phyloP scores from a whole-genome alignment of 1,140 invertebrate species.

The Sipha flava region DNA sequence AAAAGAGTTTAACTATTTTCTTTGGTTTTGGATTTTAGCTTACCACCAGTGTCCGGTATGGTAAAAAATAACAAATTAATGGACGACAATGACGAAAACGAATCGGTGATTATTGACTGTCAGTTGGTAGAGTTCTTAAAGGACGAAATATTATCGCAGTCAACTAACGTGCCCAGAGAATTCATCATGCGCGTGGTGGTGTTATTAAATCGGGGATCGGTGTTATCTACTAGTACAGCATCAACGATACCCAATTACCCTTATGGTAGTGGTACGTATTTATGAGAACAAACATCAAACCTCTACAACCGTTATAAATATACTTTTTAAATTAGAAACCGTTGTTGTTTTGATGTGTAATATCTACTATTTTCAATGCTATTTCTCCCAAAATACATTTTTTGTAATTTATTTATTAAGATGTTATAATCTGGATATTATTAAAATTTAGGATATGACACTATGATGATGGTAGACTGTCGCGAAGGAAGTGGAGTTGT shows the following conservation, averaged over 20 bases:
- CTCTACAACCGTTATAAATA: no score
- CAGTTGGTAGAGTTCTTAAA: constrained; percentile 76
- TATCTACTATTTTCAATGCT: no score
- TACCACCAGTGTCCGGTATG: background rate
- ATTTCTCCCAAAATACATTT: no score
- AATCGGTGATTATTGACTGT: constrained; percentile 77
- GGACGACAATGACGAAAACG: constrained; percentile 67
- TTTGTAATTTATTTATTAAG: no score
- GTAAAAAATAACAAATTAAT: constrained; percentile 53
- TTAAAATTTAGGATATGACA: constrained; percentile 70
- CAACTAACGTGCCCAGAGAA: constrained; percentile 67
- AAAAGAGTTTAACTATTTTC: no score
- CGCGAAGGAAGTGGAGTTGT: constrained; percentile 42
- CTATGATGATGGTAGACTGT: constrained; percentile 56
- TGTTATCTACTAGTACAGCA: constrained; percentile 63
- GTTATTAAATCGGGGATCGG: constrained; percentile 85
- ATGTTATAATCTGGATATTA: no score
- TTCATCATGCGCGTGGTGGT: constrained; percentile 81
- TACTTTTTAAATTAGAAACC: no score
- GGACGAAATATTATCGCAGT: constrained; percentile 76
- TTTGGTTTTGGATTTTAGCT: no score
- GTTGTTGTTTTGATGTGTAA: no score
- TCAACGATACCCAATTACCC: background rate
- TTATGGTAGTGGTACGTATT: background rate
- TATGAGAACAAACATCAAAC: no score